A percentile compares a stretch with the other conserved stretches of the same genome.
These are phyloP conservation scores for Sminthurinus signatus DNA, from an alignment of 1,140 invertebrate species.

Conservation along the genomic window DNA sequence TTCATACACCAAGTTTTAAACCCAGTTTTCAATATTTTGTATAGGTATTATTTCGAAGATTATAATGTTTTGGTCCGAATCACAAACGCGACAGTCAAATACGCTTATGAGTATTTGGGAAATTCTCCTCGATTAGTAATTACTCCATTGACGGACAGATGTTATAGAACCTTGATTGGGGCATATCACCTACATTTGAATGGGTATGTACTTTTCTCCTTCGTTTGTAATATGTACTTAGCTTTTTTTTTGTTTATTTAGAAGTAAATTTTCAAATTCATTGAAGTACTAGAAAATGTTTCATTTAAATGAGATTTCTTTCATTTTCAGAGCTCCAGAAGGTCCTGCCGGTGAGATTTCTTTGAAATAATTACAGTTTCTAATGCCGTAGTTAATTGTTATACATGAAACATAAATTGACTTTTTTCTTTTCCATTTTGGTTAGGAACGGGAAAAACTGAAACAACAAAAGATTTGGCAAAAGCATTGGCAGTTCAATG, in stretches of 20 bases:
- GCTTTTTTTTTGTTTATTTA: constrained; percentile 56
- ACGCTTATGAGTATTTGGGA: constrained; percentile 87
- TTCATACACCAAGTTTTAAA: neutral
- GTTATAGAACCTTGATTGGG: constrained; percentile 79
- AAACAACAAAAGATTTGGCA: constrained; percentile 82
- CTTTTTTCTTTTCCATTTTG: neutral
- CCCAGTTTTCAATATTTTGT: constrained; percentile 2
- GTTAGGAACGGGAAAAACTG: constrained; percentile 84
- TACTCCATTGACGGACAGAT: constrained; percentile 59
- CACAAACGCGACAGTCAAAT: constrained; percentile 74
- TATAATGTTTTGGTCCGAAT: constrained; percentile 70
- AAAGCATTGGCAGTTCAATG: constrained; percentile 87
- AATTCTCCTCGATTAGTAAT: constrained; percentile 63
- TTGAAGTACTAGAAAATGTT: no score
- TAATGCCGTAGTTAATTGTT: neutral
- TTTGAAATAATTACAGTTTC: neutral
- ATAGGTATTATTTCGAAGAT: constrained; percentile 73
- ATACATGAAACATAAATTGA: constrained; percentile 39
- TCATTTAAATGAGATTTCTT: no score
- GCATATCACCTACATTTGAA: constrained; percentile 80
- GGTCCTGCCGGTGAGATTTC: constrained; percentile 51
- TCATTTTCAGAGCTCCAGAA: neutral
- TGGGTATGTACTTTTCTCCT: no score
- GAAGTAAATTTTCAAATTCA: no score
- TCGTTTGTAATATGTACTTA: no score